Evolutionary conservation across 2,888 invertebrate genomes (phyloP).

Genomic region (Chirona hameri): DNA sequence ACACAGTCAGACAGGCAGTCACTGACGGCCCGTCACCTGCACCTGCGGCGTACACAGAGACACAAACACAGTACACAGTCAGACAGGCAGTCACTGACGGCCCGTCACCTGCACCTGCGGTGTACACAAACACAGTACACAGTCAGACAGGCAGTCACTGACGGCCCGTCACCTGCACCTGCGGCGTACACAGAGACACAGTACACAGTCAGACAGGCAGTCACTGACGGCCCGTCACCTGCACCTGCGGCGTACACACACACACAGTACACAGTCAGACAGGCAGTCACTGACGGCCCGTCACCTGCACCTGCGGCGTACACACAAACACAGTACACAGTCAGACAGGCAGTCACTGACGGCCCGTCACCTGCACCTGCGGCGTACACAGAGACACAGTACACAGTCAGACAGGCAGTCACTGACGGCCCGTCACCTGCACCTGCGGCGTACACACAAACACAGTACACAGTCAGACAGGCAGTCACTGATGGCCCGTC

Average conservation of each 20-base stretch:
- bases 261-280: slow-evolving; percentile 78
- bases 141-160: slow-evolving; percentile 79
- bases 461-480: no score
- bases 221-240: slow-evolving; percentile 65
- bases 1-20: slow-evolving; percentile 83
- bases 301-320: slow-evolving; percentile 63
- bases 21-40: slow-evolving; percentile 66
- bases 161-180: slow-evolving; percentile 70
- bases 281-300: slow-evolving; percentile 70
- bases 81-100: slow-evolving; percentile 51
- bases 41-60: slow-evolving; percentile 51
- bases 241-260: slow-evolving; percentile 54
- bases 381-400: slow-evolving; percentile 55
- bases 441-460: slow-evolving; percentile 51
- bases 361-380: slow-evolving; percentile 69
- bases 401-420: slow-evolving; percentile 83
- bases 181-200: neutral
- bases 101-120: slow-evolving; percentile 68
- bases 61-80: no score
- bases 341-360: slow-evolving; percentile 49
- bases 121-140: slow-evolving; percentile 60
- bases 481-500: slow-evolving; percentile 57
- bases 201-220: no score
- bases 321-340: no score
- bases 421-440: slow-evolving; percentile 66